Percentiles rank a stretch among this genome's conserved stretches.
phyloP scores from a whole-genome alignment of 2,888 invertebrate genomes.

The Alloplasta piceator region DNA sequence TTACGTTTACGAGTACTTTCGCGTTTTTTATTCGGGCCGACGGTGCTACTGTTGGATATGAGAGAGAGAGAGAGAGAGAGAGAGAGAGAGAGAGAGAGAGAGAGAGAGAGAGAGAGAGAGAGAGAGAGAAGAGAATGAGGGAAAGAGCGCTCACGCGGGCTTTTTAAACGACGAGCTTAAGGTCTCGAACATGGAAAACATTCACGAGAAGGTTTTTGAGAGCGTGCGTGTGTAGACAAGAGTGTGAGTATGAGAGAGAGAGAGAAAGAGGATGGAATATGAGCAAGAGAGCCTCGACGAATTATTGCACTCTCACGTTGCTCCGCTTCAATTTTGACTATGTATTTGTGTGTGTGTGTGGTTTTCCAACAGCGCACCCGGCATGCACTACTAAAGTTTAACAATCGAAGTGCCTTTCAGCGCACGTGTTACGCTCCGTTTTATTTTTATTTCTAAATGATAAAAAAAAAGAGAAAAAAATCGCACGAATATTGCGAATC shows the following conservation, averaged over 20 bases:
- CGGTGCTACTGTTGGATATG: conserved; percentile 38
- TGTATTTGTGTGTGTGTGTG: background rate
- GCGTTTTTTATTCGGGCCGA: conserved; percentile 41
- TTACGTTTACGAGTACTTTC: conserved; percentile 58
- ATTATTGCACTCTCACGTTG: conserved; percentile 31
- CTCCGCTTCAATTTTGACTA: background rate
- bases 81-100: conserved; percentile 6
- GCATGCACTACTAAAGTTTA: conserved; percentile 15
- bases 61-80: background rate
- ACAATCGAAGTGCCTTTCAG: conserved; percentile 16
- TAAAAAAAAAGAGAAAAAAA: conserved; percentile 5
- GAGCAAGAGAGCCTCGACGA: conserved; percentile 1
- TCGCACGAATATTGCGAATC: background rate
- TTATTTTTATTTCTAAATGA: conserved; percentile 6
- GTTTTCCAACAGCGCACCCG: background rate
- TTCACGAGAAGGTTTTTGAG: background rate
- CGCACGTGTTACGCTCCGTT: background rate
- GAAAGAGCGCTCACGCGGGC: background rate
- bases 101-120: background rate
- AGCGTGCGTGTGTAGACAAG: background rate
- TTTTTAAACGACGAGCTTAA: conserved; percentile 45
- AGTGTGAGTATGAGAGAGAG: background rate
- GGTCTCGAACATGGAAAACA: conserved; percentile 31
- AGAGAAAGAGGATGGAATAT: conserved; percentile 3
- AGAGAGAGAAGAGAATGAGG: no score